Evolutionary conservation across 2,888 invertebrate genomes (phyloP), one percentile per base, ranked within the genome.

Genomic region (Deilephila porcellus): DNA sequence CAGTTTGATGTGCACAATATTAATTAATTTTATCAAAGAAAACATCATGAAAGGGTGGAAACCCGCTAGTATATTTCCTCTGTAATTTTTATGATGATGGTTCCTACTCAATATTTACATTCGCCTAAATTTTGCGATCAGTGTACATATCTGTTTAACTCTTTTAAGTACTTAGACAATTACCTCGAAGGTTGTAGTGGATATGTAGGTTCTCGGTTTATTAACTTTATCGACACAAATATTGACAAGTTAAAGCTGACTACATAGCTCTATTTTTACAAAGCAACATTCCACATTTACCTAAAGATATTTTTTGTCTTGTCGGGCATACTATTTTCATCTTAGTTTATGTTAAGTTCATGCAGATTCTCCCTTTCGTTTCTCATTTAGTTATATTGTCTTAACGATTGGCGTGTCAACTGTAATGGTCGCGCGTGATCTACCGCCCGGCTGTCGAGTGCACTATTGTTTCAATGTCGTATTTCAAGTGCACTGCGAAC

Each of bases 381-480:
- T 79, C 74, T 67, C 25, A 1, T 52, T 67, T 63, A n/a, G n/a
- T 37, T 63, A 32, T 4, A 67, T 67, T 67, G n/a, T n/a, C 17
- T 17, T 2, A 6, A 52, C 45, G 52, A 25, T 45, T 45, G 25
- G 67, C 45, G 67, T 67, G 25, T 67, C 52, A 20, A 25, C 34
- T 20, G 32, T 67, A 14, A 20, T 8, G 25, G 37, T 17, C 45
- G n/a, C 64, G 37, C 72, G 83, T 85, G 87, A 84, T 83, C 91
- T 90, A 91, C 91, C 92, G 90, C 93, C 93, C 87, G 83, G 82
- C 79, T 82, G 77, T 74, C 76, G 79, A 83, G 83, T 81, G 85
- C 92, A 94, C 93, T 94, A 94, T 93, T 93, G 92, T 91, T 88
- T 93, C 93, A 93, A 92, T 89, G 92, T 87, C 83, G 87, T 83